phyloP scores from a whole-genome alignment of 2,113 vertebrate species.

The Myxocyprinus asiaticus region DNA sequence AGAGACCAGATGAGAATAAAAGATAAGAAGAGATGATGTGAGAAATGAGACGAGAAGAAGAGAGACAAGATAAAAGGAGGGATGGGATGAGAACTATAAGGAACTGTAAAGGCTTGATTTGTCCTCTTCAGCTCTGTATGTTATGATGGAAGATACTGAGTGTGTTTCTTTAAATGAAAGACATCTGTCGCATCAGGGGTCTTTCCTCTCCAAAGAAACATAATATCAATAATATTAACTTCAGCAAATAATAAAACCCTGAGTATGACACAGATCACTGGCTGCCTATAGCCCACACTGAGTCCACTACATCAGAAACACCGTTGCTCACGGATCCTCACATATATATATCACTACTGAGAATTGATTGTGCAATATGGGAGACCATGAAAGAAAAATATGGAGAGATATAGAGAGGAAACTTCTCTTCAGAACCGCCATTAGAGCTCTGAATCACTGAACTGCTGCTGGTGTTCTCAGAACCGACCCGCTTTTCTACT shows the following conservation, averaged over 20 bases:
- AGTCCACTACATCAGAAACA: slow-evolving; percentile 60
- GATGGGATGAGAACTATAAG: too few species aligned
- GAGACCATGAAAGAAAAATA: slow-evolving; percentile 73
- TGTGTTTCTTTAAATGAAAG: slow-evolving; percentile 30
- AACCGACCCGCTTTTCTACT: too few species aligned
- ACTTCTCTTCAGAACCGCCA: too few species aligned
- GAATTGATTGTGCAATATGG: slow-evolving; percentile 72
- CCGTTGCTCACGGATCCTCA: slow-evolving; percentile 61
- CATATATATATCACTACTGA: slow-evolving; percentile 68
- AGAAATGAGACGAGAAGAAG: too few species aligned
- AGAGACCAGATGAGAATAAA: too few species aligned
- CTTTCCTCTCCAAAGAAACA: slow-evolving; percentile 28
- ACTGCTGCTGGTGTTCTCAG: background rate
- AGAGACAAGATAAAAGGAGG: too few species aligned
- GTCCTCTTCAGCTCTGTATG: background rate
- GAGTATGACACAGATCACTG: slow-evolving; percentile 46
- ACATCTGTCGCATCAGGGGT: slow-evolving; percentile 17
- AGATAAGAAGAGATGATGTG: too few species aligned
- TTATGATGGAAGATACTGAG: slow-evolving; percentile 36
- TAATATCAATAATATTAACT: slow-evolving; percentile 62
- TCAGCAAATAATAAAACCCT: slow-evolving; percentile 56
- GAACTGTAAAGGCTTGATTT: too few species aligned
- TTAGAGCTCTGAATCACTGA: too few species aligned
- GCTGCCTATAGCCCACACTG: slow-evolving; percentile 52
- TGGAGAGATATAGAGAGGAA: too few species aligned